These are phyloP conservation scores for Protodeltote pygarga DNA, from an alignment of 2,888 invertebrate species.

Conservation along the genomic window DNA sequence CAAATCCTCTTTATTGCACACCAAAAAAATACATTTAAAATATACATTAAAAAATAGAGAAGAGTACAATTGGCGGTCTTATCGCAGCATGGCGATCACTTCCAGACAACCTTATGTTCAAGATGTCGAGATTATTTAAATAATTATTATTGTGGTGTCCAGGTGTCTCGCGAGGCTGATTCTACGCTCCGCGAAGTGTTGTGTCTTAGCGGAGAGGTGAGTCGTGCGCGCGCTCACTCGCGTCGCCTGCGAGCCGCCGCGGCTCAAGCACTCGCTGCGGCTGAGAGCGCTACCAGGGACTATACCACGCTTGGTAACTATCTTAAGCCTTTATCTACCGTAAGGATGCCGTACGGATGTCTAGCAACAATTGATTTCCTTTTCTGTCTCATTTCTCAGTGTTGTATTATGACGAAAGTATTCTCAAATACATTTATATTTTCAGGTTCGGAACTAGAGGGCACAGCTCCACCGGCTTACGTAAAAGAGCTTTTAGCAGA, in stretches of 20 bases:
- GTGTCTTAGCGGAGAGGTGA: slow-evolving; percentile 65
- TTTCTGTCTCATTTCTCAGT: too few species aligned
- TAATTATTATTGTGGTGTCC: background rate
- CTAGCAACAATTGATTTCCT: too few species aligned
- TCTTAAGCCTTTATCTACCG: background rate
- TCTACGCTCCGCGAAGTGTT: slow-evolving; percentile 63
- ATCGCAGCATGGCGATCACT: too few species aligned
- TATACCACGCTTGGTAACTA: slow-evolving; percentile 61
- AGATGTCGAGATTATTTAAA: background rate
- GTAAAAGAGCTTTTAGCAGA: slow-evolving; percentile 76
- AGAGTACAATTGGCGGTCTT: too few species aligned
- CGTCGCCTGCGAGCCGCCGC: slow-evolving; percentile 70
- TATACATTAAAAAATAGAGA: too few species aligned
- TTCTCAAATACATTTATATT: background rate
- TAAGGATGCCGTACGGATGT: too few species aligned
- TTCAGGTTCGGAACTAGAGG: slow-evolving; percentile 75
- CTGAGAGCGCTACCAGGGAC: slow-evolving; percentile 69
- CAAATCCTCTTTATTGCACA: too few species aligned
- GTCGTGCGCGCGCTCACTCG: slow-evolving; percentile 70
- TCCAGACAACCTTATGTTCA: background rate
- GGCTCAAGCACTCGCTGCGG: slow-evolving; percentile 75
- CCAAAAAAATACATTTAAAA: too few species aligned
- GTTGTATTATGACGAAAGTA: too few species aligned
- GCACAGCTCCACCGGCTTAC: slow-evolving; percentile 72
- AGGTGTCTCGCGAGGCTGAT: slow-evolving; percentile 78